A percentile compares a stretch with the other conserved stretches of the same genome.
Conservation (phyloP, 2,113 vertebrate genomes). For the cattle (Bos taurus) region DNA sequence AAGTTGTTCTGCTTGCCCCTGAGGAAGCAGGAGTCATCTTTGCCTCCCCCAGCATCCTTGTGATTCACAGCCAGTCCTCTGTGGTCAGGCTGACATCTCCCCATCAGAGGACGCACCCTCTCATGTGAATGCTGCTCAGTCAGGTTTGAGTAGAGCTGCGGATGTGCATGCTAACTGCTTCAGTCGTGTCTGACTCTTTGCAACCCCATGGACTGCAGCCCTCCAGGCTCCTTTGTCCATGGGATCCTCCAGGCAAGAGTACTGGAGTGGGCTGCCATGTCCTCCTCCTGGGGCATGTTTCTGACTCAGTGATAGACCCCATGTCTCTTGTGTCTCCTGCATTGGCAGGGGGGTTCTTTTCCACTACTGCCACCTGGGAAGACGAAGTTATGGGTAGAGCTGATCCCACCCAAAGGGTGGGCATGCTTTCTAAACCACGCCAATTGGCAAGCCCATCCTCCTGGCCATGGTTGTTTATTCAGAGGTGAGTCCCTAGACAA, state of each 20-base stretch:
- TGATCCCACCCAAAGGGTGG: background rate
- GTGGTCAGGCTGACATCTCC: background rate
- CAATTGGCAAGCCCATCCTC: background rate
- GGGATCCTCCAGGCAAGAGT: too few relatives aligned
- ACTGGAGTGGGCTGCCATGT: too few relatives aligned
- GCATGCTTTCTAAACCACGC: background rate
- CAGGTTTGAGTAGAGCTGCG: background rate
- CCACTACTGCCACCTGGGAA: too few relatives aligned
- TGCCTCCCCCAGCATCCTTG: background rate
- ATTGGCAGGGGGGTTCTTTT: too few relatives aligned
- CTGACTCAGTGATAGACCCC: too few relatives aligned
- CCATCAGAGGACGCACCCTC: accelerated
- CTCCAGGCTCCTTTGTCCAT: too few relatives aligned
- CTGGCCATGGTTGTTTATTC: background rate
- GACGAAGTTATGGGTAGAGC: background rate
- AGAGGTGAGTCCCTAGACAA: background rate
- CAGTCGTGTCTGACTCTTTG: background rate
- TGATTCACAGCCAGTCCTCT: background rate
- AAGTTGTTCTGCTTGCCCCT: background rate
- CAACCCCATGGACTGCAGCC: background rate
- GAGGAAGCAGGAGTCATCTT: background rate
- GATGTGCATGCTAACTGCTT: background rate
- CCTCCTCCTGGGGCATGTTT: too few relatives aligned
- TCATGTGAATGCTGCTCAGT: background rate
- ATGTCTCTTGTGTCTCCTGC: too few relatives aligned